Conservation (phyloP, 1,140 invertebrate species). For the Goniozus legneri region DNA sequence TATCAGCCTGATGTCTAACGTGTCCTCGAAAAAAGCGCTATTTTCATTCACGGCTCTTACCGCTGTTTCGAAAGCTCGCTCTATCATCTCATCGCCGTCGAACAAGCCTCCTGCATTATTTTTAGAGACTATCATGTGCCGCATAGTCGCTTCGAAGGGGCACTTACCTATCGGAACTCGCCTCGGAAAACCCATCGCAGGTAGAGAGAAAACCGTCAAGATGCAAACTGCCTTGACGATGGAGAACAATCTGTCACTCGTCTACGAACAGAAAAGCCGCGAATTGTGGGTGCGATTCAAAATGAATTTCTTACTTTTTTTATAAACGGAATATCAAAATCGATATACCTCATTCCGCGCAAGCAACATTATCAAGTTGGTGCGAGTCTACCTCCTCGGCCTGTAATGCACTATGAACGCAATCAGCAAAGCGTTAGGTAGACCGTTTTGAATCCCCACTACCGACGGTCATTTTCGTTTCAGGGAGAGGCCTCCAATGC, state of each 20-base stretch:
- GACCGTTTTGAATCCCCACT: not conserved
- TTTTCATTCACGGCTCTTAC: slow-evolving; percentile 21
- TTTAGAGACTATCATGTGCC: no score
- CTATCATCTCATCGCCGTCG: slow-evolving; percentile 21
- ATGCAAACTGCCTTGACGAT: no score
- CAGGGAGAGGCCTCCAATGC: no score
- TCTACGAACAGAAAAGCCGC: no score
- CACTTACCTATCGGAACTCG: slow-evolving; percentile 18
- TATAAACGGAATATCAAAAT: no score
- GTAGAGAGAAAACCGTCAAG: no score
- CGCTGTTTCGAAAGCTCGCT: slow-evolving; percentile 24
- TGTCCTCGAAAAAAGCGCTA: slow-evolving; percentile 4
- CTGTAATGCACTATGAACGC: not conserved
- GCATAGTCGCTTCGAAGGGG: no score
- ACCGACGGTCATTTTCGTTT: no score
- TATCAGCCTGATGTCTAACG: slow-evolving; percentile 8
- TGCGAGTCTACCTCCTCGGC: not conserved
- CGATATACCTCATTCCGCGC: not conserved
- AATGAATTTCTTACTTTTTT: no score
- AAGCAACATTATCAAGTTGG: not conserved
- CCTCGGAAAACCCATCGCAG: slow-evolving; percentile 14
- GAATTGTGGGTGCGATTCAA: no score
- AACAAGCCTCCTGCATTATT: slow-evolving; percentile 27
- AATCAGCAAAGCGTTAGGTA: not conserved
- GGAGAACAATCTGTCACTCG: no score